Base-by-base conservation (phyloP, 2,797 vertebrate genomes). In the Sandelia bainsii region DNA sequence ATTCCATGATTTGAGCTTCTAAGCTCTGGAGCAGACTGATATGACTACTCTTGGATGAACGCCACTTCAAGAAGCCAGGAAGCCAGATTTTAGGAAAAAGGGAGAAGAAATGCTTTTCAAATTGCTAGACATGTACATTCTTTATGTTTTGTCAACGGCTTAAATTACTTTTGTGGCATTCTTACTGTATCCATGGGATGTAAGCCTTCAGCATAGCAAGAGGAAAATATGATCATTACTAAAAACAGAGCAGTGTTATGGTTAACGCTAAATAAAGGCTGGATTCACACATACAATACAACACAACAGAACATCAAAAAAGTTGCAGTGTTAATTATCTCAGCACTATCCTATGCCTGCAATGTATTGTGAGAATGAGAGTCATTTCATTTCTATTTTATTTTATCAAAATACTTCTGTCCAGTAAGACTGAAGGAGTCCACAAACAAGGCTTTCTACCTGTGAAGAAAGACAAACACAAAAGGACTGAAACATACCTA, bases 1-100 rank as follows among this genome's bases (percentile, higher is more conserved):
- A 65, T 83, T 84, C 77, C 62, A 82, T 80, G 68, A 89, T 87
- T 80, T 75, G 62, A 91, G 81, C 62, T 62, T 60, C 68, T 58
- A 23, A 59, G 75, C 75, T 86, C 76, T 91, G 81, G 79, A 62
- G 75, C 58, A 32, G 57, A 80, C 80, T 80, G 72, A 87, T 83
- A 80, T 61, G 76, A 72, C 62, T 67, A 25, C 53, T 56, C 70
- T 39, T 77, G 87, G 88, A 82, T 48, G 49, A 60, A 49, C 3
- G 78, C 72, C 80, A 77, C 60, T 29, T 68, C 68, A 46, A 19
- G 74, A 60, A 70, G 59, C 39, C 50, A 29, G 50, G 50, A 81
- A 80, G 86, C 53, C 4, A 13, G 23, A 37, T 69, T 78, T 79
- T 16, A 22, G n/a, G 3, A 34, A 42, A 34, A 45, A 40, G 34